These are phyloP conservation scores for Hystrix brachyura DNA, from an alignment of 2,113 vertebrate genomes.

Conservation along the genomic window DNA sequence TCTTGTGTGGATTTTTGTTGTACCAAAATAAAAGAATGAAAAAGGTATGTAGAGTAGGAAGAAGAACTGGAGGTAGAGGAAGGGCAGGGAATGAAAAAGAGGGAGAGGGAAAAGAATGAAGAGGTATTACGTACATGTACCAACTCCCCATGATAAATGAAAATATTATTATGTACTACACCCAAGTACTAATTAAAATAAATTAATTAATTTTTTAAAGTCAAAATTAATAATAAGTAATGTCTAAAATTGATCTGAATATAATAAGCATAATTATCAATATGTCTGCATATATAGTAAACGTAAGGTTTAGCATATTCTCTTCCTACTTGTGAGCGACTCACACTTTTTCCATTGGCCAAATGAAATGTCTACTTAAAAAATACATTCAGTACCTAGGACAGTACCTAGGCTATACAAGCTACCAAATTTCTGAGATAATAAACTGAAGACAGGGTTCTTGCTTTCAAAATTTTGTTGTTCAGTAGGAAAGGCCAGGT, in stretches of 20 bases:
- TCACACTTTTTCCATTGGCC: background rate
- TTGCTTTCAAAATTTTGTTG: background rate
- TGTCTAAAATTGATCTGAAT: background rate
- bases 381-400: background rate
- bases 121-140: background rate
- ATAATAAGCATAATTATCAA: background rate
- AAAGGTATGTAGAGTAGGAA: background rate
- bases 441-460: background rate
- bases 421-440: background rate
- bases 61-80: background rate
- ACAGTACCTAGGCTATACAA: background rate
- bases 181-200: background rate
- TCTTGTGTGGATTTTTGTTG: background rate
- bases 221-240: background rate
- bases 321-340: background rate
- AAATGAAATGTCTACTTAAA: background rate
- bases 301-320: background rate
- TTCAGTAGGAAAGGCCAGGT: background rate
- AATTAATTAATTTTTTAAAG: background rate
- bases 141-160: background rate
- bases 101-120: background rate
- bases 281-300: background rate
- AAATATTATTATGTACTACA: background rate
- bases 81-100: background rate
- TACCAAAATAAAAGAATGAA: slow-evolving; percentile 6